Percentiles rank a stretch among this genome's conserved stretches.
Conservation (phyloP, 2,888 invertebrate genomes). For the Leptinotarsa peninsularis region DNA sequence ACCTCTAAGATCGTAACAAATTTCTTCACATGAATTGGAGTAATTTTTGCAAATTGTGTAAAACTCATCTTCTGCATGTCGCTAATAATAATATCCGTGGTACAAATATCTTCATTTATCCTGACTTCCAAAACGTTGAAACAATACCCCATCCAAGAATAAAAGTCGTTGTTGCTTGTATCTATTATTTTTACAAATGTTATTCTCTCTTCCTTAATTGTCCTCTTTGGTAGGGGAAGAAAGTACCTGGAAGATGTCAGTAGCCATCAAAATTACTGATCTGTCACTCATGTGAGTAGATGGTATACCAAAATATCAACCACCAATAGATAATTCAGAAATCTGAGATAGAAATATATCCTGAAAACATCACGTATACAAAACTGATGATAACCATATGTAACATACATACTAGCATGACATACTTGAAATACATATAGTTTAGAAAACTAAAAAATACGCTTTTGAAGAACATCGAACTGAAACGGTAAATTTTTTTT, state of each 20-base stretch:
- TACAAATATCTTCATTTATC: slow-evolving; percentile 65
- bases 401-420: too few species aligned
- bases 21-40: slow-evolving; percentile 65
- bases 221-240: slow-evolving; percentile 66
- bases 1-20: slow-evolving; percentile 66
- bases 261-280: too few species aligned
- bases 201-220: slow-evolving; percentile 65
- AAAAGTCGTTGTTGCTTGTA: slow-evolving; percentile 54
- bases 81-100: slow-evolving; percentile 66
- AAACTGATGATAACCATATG: too few species aligned
- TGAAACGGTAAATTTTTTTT: too few species aligned
- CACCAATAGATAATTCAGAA: too few species aligned
- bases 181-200: slow-evolving; percentile 64
- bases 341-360: too few species aligned
- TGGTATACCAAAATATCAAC: too few species aligned
- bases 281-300: too few species aligned
- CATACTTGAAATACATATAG: too few species aligned
- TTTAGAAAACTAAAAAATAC: too few species aligned
- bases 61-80: slow-evolving; percentile 64
- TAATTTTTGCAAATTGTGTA: slow-evolving; percentile 64
- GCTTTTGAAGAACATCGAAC: too few species aligned
- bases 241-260: slow-evolving; percentile 59
- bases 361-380: too few species aligned
- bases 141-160: slow-evolving; percentile 50
- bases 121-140: slow-evolving; percentile 67